Evolutionary conservation across 1,140 invertebrate species (phyloP), one percentile per base, ranked within the genome.

Genomic region (Ephestia elutella): DNA sequence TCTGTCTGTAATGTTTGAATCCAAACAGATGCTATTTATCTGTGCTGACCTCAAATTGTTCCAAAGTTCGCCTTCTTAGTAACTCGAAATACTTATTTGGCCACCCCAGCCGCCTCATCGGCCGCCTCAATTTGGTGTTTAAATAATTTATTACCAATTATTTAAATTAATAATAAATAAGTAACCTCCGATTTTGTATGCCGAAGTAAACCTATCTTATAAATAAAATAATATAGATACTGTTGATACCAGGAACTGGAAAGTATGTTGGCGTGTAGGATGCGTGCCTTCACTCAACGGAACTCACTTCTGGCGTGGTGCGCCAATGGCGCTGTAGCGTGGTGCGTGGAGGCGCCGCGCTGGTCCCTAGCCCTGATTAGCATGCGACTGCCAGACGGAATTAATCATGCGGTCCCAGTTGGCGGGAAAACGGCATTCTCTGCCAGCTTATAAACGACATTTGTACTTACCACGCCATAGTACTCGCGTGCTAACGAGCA

Each of bases 371-470:
- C 48, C 21, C 65, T 68, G 63, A 72, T 80, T 77, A 76, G 44
- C 58, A 77, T 77, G 62, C 72, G 30, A 44, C 19, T 63, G 61
- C 62, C 62, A 59, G 20, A 54, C 55, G 62, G 63, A 62, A 80
- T 80, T 71, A 71, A 75, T 79, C 63, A 72, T 50, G 49, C 49
- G 53, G 64, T 66, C 71, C 72, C 72, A 56, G 65, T 62, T 69
- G 75, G 68, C 73, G 61, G 59, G 66, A 65, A 70, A 73, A 71
- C 55, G 59, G 62, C 54, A 60, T 30, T 57, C 63, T 59, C 55
- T 69, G 66, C 67, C 71, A 66, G 67, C 62, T 70, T 75, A 71
- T 73, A 75, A 76, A 71, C 66, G 63, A 66, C 68, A 61, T 30
- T 56, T 58, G 68, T 58, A 65, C 28, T 50, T 35, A 30, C n/a